Evolutionary conservation across 2,113 vertebrate genomes (phyloP).

Genomic region (Romanogobio albipinnatus): DNA sequence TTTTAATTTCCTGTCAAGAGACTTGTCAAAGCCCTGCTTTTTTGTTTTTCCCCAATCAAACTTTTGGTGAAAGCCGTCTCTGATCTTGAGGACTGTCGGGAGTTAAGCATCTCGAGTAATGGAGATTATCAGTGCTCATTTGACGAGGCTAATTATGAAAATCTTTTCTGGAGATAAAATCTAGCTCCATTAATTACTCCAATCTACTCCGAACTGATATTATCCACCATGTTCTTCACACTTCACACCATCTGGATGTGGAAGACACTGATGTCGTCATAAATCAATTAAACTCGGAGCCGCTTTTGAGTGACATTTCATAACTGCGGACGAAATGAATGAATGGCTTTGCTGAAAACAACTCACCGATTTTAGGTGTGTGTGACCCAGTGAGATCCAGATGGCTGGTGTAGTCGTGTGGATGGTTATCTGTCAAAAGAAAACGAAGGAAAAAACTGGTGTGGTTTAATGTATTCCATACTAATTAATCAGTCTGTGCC

Average conservation of each 20-base stretch:
- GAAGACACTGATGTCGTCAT: conserved; percentile 17
- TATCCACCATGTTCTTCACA: background rate
- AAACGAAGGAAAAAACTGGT: conserved; percentile 13
- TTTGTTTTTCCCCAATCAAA: conserved; percentile 36
- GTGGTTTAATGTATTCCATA: background rate
- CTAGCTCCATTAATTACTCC: conserved; percentile 21
- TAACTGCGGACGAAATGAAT: background rate
- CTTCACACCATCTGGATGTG: conserved; percentile 13
- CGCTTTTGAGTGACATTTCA: background rate
- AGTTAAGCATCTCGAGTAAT: conserved; percentile 13
- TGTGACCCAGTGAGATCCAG: conserved; percentile 85
- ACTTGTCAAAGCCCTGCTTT: conserved; percentile 32
- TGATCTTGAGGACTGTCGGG: background rate
- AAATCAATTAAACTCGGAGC: conserved; percentile 31
- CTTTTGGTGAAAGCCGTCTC: conserved; percentile 39
- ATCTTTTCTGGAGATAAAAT: conserved; percentile 35
- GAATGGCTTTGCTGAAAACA: background rate
- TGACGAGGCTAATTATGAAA: conserved; percentile 28
- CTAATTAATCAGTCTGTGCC: background rate
- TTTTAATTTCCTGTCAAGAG: conserved; percentile 64
- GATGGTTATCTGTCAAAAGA: conserved; percentile 85
- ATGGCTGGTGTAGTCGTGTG: conserved; percentile 89
- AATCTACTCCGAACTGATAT: background rate
- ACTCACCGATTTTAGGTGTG: conserved; percentile 93
- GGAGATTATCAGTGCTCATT: conserved; percentile 27